Evolutionary conservation across 2,888 invertebrate genomes (phyloP).

Genomic region (Orthosia cruda): DNA sequence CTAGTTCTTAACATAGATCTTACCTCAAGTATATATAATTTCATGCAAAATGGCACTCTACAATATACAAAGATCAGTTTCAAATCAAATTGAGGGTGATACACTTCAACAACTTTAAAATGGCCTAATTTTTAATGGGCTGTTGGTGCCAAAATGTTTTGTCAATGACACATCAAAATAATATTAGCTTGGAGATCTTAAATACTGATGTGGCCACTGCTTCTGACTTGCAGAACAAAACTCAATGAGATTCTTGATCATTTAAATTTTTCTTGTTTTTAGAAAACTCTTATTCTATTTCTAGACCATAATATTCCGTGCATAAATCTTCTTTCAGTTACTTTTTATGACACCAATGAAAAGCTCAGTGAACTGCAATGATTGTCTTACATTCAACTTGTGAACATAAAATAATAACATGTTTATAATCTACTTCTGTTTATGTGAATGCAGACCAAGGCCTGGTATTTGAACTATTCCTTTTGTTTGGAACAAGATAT

Average conservation of each 20-base stretch:
- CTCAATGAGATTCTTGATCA: neutral
- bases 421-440: slow-evolving; percentile 30
- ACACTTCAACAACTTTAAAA: slow-evolving; percentile 54
- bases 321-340: no score
- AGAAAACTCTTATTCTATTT: neutral
- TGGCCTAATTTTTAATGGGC: slow-evolving; percentile 66
- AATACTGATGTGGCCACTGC: slow-evolving; percentile 18
- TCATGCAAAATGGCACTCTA: neutral
- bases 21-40: slow-evolving; percentile 1
- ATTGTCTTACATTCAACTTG: neutral
- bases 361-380: neutral
- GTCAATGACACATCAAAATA: slow-evolving; percentile 60
- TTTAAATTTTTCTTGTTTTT: neutral
- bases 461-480: slow-evolving; percentile 57
- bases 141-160: slow-evolving; percentile 71
- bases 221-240: slow-evolving; percentile 16
- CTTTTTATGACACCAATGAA: neutral
- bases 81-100: slow-evolving; percentile 35
- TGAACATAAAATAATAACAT: slow-evolving; percentile 22
- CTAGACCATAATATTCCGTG: no score
- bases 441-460: slow-evolving; percentile 43
- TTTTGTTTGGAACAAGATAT: slow-evolving; percentile 59
- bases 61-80: slow-evolving; percentile 22
- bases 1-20: neutral
- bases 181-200: slow-evolving; percentile 40